phyloP scores from a whole-genome alignment of 2,888 invertebrate species.

The Phoronis australis region DNA sequence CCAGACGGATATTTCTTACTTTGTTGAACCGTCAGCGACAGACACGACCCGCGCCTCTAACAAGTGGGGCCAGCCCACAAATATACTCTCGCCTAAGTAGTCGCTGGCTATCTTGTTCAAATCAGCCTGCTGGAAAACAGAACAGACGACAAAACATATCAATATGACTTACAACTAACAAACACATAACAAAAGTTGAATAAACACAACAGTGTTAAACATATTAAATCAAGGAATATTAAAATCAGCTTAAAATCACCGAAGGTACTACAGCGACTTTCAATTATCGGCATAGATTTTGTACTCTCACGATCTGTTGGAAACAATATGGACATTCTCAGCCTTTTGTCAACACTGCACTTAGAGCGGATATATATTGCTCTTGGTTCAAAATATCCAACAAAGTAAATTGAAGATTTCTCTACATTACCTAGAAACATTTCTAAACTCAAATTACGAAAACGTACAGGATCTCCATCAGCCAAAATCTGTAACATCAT shows the following conservation, averaged over 20 bases:
- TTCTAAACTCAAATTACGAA: too few species aligned
- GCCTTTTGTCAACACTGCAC: too few species aligned
- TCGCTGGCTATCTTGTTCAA: constrained; percentile 59
- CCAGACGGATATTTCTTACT: constrained; percentile 22
- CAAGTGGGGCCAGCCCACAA: constrained; percentile 89
- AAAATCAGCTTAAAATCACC: too few species aligned
- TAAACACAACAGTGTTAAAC: constrained; percentile 5
- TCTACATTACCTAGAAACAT: too few species aligned
- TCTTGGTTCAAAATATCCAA: too few species aligned
- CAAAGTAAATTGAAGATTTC: too few species aligned
- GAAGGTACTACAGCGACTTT: too few species aligned
- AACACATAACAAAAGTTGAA: constrained; percentile 1
- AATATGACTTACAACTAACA: not conserved
- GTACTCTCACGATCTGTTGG: too few species aligned
- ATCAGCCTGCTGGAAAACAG: constrained; percentile 11
- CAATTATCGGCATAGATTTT: too few species aligned
- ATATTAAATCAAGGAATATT: too few species aligned
- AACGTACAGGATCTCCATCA: constrained; percentile 21
- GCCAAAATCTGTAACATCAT: constrained; percentile 69
- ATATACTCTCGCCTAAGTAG: constrained; percentile 69
- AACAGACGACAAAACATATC: not conserved
- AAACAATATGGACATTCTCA: too few species aligned
- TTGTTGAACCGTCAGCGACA: constrained; percentile 59
- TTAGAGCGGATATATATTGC: too few species aligned
- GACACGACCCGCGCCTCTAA: constrained; percentile 68